phyloP scores from a whole-genome alignment of 2,888 invertebrate genomes.

The Isoperla grammatica region DNA sequence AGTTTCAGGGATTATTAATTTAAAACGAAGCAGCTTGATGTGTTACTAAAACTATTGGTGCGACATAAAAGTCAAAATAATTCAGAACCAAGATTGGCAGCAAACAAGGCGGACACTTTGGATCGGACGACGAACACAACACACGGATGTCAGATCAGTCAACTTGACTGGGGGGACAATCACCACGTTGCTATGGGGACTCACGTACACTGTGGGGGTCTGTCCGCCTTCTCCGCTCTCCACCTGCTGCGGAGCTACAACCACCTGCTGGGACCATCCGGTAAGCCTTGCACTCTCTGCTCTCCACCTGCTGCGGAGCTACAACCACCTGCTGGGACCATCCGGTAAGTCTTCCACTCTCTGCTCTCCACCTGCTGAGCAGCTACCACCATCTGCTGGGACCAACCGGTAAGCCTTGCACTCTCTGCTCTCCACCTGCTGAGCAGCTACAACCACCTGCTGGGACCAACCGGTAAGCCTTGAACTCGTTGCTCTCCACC shows the following conservation, averaged over 20 bases:
- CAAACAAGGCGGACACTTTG: too few species aligned
- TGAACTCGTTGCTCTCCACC: constrained; percentile 58
- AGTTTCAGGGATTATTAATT: too few species aligned
- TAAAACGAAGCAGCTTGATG: too few species aligned
- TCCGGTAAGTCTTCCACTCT: constrained; percentile 53
- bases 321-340: constrained; percentile 58
- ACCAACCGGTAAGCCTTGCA: constrained; percentile 55
- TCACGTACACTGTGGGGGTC: constrained; percentile 39
- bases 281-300: constrained; percentile 51
- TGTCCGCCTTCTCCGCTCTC: constrained; percentile 55
- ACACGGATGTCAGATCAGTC: too few species aligned
- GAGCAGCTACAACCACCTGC: too few species aligned
- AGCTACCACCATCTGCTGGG: constrained; percentile 61
- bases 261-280: constrained; percentile 56
- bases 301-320: constrained; percentile 57
- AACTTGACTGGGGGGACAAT: too few species aligned
- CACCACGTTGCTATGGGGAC: constrained; percentile 34
- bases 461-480: too few species aligned
- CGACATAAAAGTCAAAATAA: too few species aligned
- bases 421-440: too few species aligned
- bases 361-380: constrained; percentile 57
- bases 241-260: constrained; percentile 61
- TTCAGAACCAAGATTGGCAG: too few species aligned
- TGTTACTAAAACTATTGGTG: too few species aligned
- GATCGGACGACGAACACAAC: too few species aligned